Conservation (phyloP, 2,888 invertebrate genomes). For the Hololepta plana region DNA sequence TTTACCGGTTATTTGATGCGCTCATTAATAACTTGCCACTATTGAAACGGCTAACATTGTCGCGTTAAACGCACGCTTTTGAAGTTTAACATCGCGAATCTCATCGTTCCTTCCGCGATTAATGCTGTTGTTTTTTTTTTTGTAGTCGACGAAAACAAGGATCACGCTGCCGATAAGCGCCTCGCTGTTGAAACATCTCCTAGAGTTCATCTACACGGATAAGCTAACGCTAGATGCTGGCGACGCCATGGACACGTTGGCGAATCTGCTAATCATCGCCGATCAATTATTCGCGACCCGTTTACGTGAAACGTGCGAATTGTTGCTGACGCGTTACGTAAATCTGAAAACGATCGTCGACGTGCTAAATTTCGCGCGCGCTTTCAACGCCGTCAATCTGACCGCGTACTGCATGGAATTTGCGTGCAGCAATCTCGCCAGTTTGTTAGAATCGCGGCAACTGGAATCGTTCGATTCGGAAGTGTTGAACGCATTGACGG, state of each 20-base stretch:
- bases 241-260: conserved; percentile 47
- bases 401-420: conserved; percentile 59
- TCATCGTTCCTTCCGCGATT: too few relatives aligned
- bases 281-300: conserved; percentile 62
- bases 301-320: conserved; percentile 58
- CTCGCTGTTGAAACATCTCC: conserved; percentile 44
- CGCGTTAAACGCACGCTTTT: too few relatives aligned
- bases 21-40: too few relatives aligned
- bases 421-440: conserved; percentile 54
- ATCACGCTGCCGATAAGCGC: too few relatives aligned
- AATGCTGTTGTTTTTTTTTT: too few relatives aligned
- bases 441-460: conserved; percentile 47
- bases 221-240: conserved; percentile 37
- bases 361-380: conserved; percentile 53
- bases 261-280: conserved; percentile 56
- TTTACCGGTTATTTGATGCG: too few relatives aligned
- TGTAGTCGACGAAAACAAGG: too few relatives aligned
- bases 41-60: too few relatives aligned
- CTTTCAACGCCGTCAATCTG: conserved; percentile 57
- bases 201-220: conserved; percentile 63
- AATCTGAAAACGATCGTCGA: conserved; percentile 60
- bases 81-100: too few relatives aligned
- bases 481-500: conserved; percentile 43
- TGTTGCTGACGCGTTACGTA: conserved; percentile 40
- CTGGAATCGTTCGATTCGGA: conserved; percentile 44